Percentiles rank a stretch among this genome's conserved stretches.
phyloP scores from a whole-genome alignment of 2,888 invertebrate species.

The Balanococcus diminutus region DNA sequence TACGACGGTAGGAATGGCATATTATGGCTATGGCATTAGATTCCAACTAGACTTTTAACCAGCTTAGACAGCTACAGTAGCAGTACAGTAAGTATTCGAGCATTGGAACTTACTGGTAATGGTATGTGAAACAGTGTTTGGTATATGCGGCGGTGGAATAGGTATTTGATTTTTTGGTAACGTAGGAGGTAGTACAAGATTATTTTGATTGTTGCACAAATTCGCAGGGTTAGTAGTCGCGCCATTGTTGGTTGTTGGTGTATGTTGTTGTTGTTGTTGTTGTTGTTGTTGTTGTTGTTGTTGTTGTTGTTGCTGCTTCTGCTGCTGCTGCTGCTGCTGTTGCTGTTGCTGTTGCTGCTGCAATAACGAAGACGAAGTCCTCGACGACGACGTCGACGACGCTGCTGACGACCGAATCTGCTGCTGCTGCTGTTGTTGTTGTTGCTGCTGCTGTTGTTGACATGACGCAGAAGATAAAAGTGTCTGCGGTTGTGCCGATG shows the following conservation, averaged over 20 bases:
- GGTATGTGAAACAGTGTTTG: constrained; percentile 41
- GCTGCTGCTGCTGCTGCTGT: neutral
- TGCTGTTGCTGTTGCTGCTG: neutral
- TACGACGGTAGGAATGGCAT: too few species aligned
- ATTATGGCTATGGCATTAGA: too few species aligned
- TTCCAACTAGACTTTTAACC: too few species aligned
- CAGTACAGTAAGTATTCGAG: too few species aligned
- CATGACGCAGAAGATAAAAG: constrained; percentile 61
- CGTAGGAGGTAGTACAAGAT: constrained; percentile 42
- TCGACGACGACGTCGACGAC: neutral
- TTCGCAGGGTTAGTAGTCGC: constrained; percentile 12
- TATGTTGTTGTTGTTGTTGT: too few species aligned
- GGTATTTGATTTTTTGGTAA: constrained; percentile 55
- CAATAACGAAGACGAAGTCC: neutral
- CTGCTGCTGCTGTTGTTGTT: constrained; percentile 56
- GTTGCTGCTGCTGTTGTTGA: neutral
- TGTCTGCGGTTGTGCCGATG: constrained; percentile 62
- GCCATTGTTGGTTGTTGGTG: neutral
- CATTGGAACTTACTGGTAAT: constrained; percentile 40
- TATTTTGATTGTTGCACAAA: constrained; percentile 46
- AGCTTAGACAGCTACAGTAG: too few species aligned
- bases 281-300: neutral
- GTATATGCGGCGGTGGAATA: constrained; percentile 49
- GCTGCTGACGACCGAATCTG: neutral
- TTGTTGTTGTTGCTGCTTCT: neutral